These are phyloP conservation scores for Toxostoma redivivum DNA, from an alignment of 2,113 vertebrate species.

Conservation along the genomic window DNA sequence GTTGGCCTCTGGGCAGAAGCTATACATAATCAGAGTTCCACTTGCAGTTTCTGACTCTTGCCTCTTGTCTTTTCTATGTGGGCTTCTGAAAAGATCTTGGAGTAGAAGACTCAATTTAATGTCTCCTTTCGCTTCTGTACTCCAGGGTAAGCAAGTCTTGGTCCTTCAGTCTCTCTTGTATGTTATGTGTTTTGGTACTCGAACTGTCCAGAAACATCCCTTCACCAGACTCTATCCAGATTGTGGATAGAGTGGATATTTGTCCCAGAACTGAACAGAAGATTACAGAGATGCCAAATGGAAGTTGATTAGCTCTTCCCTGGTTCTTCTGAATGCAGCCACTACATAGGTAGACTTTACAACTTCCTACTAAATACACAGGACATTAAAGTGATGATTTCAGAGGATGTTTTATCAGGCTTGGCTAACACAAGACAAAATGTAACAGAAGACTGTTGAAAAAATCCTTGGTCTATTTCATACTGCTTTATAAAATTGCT, in stretches of 20 bases:
- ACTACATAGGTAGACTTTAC: background rate
- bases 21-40: background rate
- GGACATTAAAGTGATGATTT: background rate
- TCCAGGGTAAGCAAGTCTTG: background rate
- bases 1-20: background rate
- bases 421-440: background rate
- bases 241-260: background rate
- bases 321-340: background rate
- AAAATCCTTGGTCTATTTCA: background rate
- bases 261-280: background rate
- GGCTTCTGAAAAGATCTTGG: background rate
- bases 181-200: background rate
- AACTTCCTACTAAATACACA: background rate
- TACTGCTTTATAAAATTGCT: background rate
- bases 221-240: background rate
- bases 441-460: background rate
- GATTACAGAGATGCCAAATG: background rate
- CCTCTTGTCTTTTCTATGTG: background rate
- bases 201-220: rapidly evolving
- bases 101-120: background rate
- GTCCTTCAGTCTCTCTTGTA: background rate
- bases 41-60: background rate
- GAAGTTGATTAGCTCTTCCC: background rate
- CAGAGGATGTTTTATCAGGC: background rate
- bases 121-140: background rate